Percentiles rank a stretch among this genome's conserved stretches.
phyloP scores from a whole-genome alignment of 2,113 vertebrate species.

The Xiphorhynchus elegans region DNA sequence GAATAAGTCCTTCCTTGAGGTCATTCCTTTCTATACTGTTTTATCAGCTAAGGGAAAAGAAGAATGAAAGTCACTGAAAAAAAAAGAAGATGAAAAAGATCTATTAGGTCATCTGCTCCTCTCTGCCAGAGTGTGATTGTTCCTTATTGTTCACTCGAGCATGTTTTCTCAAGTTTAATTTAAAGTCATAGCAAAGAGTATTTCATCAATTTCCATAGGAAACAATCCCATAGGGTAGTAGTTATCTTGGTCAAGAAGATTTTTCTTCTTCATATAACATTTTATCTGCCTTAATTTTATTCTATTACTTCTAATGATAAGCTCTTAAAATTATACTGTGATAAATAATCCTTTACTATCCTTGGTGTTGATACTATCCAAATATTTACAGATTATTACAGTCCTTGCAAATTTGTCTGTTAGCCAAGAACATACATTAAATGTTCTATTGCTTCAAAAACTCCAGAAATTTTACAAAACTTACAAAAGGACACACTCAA shows the following conservation, averaged over 20 bases:
- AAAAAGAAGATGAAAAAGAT: background rate
- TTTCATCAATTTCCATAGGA: background rate
- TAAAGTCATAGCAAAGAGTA: background rate
- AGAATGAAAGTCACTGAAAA: background rate
- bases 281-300: background rate
- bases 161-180: background rate
- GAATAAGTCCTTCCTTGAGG: background rate
- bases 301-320: background rate
- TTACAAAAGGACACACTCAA: background rate
- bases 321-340: background rate
- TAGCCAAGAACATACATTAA: background rate
- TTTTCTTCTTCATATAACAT: background rate
- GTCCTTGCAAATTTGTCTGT: background rate
- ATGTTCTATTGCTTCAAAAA: background rate
- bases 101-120: background rate
- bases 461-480: background rate
- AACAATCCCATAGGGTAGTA: background rate
- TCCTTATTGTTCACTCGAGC: background rate
- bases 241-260: background rate
- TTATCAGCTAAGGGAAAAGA: slow-evolving; percentile 2
- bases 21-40: background rate
- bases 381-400: background rate
- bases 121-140: background rate
- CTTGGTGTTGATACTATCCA: background rate
- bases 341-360: background rate